Evolutionary conservation across 1,140 invertebrate species (phyloP), one percentile per base, ranked within the genome.

Genomic region (Cherax quadricarinatus): DNA sequence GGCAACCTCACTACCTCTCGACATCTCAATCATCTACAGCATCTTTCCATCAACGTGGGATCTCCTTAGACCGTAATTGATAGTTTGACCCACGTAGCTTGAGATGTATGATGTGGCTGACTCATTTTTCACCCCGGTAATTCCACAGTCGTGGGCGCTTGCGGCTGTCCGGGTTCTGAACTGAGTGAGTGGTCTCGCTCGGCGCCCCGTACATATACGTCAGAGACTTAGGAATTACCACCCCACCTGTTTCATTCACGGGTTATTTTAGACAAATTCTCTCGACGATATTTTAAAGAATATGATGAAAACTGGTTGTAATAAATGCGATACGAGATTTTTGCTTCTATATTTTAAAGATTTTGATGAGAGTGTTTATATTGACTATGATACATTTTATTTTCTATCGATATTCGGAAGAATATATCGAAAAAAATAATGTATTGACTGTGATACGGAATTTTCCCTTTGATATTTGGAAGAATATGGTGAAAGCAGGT

Each of bases 91-190:
- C 73, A 87, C 86, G 86, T 73, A 75, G 86, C 12, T 51, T n/a
- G 78, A 87, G 86, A 87, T 79, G 70, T 87, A 87, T 78, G 86
- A 87, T 87, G 86, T 79, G 73, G 70, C 73, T 51, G 57, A 87
- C 70, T 87, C 86, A 87, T 87, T 87, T 87, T 87, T 87, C 86
- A 87, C 73, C n/a, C 48, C 48, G 70, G 70, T 87, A 87, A 87
- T 87, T 51, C 86, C 51, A 57, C 66, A 24, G 86, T 87, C 66
- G 66, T 87, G 86, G 41, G 12, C 73, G 73, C 66, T 78, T 48
- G 66, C 73, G 73, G 82, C 82, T 85, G 82, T 66, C 53, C n/a
- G 82, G 53, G 82, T 62, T 57, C 12, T 24, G 60, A 66, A 85
- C 53, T 7, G 16, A 85, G 49, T 4, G 53, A 66, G 62, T 14